A percentile compares a stretch with the other conserved stretches of the same genome.
phyloP scores from a whole-genome alignment of 2,113 vertebrate genomes.

The Campylomormyrus numenius region DNA sequence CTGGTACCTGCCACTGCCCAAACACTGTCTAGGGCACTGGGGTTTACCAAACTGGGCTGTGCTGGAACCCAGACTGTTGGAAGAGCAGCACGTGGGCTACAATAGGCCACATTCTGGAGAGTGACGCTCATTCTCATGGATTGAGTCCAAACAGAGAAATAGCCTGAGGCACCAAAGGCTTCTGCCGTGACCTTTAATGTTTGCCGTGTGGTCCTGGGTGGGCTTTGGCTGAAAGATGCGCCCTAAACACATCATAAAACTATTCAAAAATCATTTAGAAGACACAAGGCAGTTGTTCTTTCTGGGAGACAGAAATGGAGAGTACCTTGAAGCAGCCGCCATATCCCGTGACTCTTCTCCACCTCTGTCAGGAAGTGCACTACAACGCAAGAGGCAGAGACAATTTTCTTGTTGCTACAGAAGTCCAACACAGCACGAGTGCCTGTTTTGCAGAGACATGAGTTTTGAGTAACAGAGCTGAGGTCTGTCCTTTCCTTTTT shows the following conservation, averaged over 20 bases:
- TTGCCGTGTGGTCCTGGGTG: not conserved
- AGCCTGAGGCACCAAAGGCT: not conserved
- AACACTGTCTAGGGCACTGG: not conserved
- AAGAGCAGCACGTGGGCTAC: not conserved
- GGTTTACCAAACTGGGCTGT: not conserved
- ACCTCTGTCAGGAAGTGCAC: conserved; percentile 51
- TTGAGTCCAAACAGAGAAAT: not conserved
- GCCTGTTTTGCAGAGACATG: not conserved
- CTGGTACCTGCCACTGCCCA: not conserved
- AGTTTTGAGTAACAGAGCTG: not conserved
- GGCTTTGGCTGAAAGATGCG: not conserved
- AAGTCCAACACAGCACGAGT: not conserved
- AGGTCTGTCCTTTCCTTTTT: conserved; percentile 4
- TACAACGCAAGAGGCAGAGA: conserved; percentile 38
- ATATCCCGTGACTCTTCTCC: conserved; percentile 46
- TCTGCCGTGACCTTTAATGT: not conserved
- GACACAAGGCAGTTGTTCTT: not conserved
- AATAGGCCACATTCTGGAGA: not conserved
- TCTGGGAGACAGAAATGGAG: not conserved
- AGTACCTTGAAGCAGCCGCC: conserved; percentile 62
- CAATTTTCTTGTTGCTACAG: conserved; percentile 17
- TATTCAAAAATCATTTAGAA: not conserved
- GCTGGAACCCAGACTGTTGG: not conserved
- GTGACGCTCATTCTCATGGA: not conserved
- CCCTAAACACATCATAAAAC: not conserved